These are phyloP conservation scores for Drosophila paranaensis DNA, from an alignment of 2,888 invertebrate genomes.

Conservation along the genomic window DNA sequence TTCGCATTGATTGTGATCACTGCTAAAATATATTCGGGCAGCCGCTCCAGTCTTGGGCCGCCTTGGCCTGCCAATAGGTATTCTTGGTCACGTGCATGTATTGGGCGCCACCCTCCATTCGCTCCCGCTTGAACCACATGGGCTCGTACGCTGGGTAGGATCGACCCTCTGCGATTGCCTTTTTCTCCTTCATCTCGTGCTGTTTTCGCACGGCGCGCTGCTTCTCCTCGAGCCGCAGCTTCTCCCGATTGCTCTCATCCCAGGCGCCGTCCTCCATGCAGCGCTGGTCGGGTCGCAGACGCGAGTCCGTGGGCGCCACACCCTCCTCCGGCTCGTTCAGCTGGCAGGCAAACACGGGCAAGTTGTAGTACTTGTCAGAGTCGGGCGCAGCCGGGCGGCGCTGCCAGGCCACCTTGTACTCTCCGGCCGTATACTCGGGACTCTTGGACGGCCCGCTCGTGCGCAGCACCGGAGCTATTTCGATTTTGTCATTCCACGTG, in stretches of 20 bases:
- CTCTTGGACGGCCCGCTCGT: conserved; percentile 89
- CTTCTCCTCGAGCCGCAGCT: conserved; percentile 96
- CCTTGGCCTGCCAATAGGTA: conserved; percentile 97
- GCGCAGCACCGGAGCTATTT: conserved; percentile 94
- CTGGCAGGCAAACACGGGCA: conserved; percentile 97
- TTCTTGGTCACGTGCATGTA: conserved; percentile 93
- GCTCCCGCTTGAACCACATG: conserved; percentile 94
- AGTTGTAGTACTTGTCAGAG: conserved; percentile 94
- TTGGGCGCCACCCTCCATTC: conserved; percentile 88
- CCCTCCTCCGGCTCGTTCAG: conserved; percentile 97
- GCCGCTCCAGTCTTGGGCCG: conserved; percentile 92
- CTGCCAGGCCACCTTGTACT: conserved; percentile 94
- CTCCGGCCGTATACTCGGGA: conserved; percentile 96
- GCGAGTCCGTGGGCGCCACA: conserved; percentile 97
- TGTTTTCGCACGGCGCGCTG: conserved; percentile 92
- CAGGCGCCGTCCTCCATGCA: conserved; percentile 97
- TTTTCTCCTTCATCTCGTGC: conserved; percentile 92
- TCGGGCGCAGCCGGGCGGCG: conserved; percentile 90
- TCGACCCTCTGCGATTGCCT: conserved; percentile 87
- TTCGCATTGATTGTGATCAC: conserved; percentile 2
- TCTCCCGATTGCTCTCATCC: conserved; percentile 95
- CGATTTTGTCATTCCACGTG: conserved; percentile 98
- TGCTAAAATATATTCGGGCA: conserved; percentile 93
- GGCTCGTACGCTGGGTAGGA: conserved; percentile 92
- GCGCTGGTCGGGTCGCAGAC: conserved; percentile 97